Evolutionary conservation across 2,797 vertebrate genomes (phyloP).

Genomic region (Champsocephalus esox): DNA sequence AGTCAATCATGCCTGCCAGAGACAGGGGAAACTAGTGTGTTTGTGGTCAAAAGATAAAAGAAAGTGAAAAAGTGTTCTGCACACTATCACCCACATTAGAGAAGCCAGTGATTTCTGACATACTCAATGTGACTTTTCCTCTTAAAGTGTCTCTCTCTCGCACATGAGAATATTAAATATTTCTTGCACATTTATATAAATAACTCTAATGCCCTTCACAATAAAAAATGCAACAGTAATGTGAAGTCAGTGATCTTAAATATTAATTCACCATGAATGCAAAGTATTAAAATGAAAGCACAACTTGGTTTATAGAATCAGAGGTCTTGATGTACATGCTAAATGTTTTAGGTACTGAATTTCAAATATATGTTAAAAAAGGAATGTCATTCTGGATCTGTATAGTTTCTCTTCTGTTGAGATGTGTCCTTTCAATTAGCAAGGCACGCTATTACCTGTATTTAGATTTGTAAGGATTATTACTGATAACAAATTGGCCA

Average conservation of each 20-base stretch:
- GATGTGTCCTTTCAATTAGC: no score
- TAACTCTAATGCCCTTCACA: slow-evolving; percentile 11
- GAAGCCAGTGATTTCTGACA: slow-evolving; percentile 15
- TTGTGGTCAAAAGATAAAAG: background rate
- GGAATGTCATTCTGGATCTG: no score
- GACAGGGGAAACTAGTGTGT: background rate
- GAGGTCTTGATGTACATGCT: background rate
- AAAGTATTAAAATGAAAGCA: background rate
- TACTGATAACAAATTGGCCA: no score
- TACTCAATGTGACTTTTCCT: slow-evolving; percentile 34
- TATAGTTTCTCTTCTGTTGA: no score
- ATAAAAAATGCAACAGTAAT: slow-evolving; percentile 43
- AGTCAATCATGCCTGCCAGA: background rate
- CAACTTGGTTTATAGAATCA: background rate
- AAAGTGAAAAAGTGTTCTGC: slow-evolving; percentile 1
- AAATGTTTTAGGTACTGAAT: background rate
- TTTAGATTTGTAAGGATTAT: no score
- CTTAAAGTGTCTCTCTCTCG: slow-evolving; percentile 24
- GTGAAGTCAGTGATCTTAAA: slow-evolving; percentile 20
- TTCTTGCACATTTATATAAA: slow-evolving; percentile 28
- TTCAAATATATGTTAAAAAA: no score
- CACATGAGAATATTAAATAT: slow-evolving; percentile 34
- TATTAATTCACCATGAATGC: slow-evolving; percentile 16
- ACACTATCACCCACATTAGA: background rate
- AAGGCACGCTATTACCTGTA: no score